Conservation (phyloP, 2,113 vertebrate species). For the Rhynchomys soricoides region DNA sequence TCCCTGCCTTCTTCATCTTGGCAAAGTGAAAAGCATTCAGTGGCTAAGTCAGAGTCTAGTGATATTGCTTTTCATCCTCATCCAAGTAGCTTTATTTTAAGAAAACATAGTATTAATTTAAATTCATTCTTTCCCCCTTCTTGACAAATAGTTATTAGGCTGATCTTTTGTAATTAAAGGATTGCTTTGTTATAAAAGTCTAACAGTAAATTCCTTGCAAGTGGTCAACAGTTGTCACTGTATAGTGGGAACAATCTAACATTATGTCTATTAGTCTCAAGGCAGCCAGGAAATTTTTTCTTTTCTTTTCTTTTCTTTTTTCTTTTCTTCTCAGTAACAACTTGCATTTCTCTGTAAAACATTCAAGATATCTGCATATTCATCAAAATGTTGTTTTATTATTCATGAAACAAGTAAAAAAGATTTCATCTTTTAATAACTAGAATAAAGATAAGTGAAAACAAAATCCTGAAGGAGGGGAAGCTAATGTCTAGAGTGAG, state of each 20-base stretch:
- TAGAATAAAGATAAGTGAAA: background rate
- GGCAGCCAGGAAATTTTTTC: too few species aligned
- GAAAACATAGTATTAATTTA: background rate
- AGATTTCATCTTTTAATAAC: background rate
- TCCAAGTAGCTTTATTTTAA: background rate
- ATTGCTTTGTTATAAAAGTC: background rate
- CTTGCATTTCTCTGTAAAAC: background rate
- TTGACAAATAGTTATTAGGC: background rate
- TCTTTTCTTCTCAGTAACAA: background rate
- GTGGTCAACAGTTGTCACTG: background rate
- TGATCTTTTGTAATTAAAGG: background rate
- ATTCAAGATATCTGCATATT: background rate
- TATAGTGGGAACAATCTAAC: background rate
- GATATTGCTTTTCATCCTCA: too few species aligned
- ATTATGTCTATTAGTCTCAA: background rate
- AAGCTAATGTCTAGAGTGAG: background rate
- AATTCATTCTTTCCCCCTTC: background rate
- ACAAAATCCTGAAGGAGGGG: background rate
- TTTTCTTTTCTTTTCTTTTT: too few species aligned
- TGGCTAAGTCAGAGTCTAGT: background rate
- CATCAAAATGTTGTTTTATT: background rate
- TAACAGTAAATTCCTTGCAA: background rate
- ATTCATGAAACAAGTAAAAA: background rate
- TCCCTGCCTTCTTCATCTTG: fast-evolving
- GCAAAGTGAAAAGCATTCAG: background rate